A percentile compares a stretch with the other conserved stretches of the same genome.
Evolutionary conservation across 2,888 invertebrate species (phyloP).

Genomic region (Bombylius major): DNA sequence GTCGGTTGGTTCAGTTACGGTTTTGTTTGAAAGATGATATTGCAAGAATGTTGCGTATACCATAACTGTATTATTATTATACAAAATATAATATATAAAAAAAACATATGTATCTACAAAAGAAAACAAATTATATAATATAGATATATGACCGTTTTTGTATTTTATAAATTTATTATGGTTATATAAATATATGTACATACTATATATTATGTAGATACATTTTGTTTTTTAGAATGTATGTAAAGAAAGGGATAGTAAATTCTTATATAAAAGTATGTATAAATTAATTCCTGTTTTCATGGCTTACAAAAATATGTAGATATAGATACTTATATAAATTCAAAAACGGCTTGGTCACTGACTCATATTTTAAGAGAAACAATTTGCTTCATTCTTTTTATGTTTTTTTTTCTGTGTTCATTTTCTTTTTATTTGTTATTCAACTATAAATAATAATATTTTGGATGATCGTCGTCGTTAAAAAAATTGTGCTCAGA

Average conservation of each 20-base stretch:
- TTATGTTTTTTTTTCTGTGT: neutral
- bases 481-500: too few relatives aligned
- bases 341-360: conserved; percentile 1
- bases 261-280: neutral
- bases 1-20: conserved; percentile 5
- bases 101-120: neutral
- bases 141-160: neutral
- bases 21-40: conserved; percentile 6
- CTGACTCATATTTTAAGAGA: conserved; percentile 5
- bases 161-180: neutral
- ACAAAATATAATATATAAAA: neutral
- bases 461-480: too few relatives aligned
- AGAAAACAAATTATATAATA: neutral
- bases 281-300: conserved; percentile 8
- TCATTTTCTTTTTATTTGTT: neutral
- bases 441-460: neutral
- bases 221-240: too few relatives aligned
- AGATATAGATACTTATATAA: neutral
- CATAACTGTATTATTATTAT: too few relatives aligned
- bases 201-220: neutral
- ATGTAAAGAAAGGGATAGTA: conserved; percentile 5
- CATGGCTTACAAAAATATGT: neutral
- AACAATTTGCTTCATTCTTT: neutral
- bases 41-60: conserved; percentile 6
- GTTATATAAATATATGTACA: neutral